A percentile compares a stretch with the other conserved stretches of the same genome.
These are phyloP conservation scores for Acrossocheilus wenchowensis DNA, from an alignment of 2,797 vertebrate species.

Conservation along the genomic window DNA sequence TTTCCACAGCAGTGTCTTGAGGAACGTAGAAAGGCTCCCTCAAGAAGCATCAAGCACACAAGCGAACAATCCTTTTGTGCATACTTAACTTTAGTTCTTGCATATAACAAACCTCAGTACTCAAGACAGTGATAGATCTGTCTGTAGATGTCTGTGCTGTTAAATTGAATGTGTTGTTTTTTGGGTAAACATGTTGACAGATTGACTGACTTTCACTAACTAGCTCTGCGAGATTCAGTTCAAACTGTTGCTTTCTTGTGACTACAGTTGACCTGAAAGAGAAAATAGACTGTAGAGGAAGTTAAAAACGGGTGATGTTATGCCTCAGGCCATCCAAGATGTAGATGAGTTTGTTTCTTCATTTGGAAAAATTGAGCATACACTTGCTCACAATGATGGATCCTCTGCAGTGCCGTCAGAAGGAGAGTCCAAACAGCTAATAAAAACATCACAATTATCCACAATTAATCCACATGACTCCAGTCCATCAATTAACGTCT, in stretches of 20 bases:
- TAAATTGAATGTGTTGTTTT: background rate
- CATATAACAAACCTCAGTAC: constrained; percentile 9
- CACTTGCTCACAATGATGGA: background rate
- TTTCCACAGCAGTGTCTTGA: constrained; percentile 51
- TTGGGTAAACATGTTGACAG: background rate
- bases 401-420: background rate
- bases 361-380: too few species aligned
- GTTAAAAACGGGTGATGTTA: background rate
- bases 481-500: too few species aligned
- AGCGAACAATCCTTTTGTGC: background rate
- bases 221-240: background rate
- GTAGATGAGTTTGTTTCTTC: background rate
- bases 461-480: too few species aligned
- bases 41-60: constrained; percentile 7
- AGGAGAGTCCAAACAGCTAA: too few species aligned
- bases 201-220: background rate
- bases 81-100: background rate
- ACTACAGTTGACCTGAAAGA: background rate
- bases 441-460: too few species aligned
- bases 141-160: background rate
- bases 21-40: constrained; percentile 35
- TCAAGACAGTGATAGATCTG: background rate
- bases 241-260: background rate
- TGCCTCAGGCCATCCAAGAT: background rate
- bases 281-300: background rate